phyloP scores from a whole-genome alignment of 2,797 vertebrate genomes.

The Psittacula echo region DNA sequence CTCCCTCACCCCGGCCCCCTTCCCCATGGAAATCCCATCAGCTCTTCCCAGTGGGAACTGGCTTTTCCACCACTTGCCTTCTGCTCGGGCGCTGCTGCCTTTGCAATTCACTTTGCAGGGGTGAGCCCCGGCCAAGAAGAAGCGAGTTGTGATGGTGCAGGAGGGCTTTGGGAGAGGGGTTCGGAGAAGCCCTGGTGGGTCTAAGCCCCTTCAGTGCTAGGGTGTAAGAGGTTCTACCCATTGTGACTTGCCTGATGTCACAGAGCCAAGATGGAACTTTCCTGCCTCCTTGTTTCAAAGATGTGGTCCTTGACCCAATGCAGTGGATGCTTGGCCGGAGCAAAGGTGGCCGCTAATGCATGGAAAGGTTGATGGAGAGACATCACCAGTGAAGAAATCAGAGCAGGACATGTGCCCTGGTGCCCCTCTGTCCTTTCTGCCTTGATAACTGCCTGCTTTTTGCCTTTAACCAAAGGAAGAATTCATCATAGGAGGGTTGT shows the following conservation, averaged over 20 bases:
- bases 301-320: not conserved
- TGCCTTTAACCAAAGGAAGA: not conserved
- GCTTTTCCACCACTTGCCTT: not conserved
- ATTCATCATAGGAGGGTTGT: not conserved
- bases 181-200: not conserved
- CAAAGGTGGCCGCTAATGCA: not conserved
- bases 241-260: rapidly evolving
- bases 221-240: not conserved
- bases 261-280: not conserved
- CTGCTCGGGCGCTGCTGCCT: not conserved
- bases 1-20: slow-evolving; percentile 5
- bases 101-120: not conserved
- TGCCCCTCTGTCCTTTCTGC: not conserved
- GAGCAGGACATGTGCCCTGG: not conserved
- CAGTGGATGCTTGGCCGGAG: not conserved
- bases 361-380: not conserved
- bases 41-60: not conserved
- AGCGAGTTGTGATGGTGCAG: rapidly evolving
- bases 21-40: not conserved
- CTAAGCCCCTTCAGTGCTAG: rapidly evolving
- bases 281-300: not conserved
- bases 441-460: not conserved
- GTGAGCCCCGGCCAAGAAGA: rapidly evolving
- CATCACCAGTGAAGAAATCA: rapidly evolving
- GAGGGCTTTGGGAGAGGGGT: not conserved